phyloP scores from a whole-genome alignment of 2,888 invertebrate species.

The Agrochola lychnidis region DNA sequence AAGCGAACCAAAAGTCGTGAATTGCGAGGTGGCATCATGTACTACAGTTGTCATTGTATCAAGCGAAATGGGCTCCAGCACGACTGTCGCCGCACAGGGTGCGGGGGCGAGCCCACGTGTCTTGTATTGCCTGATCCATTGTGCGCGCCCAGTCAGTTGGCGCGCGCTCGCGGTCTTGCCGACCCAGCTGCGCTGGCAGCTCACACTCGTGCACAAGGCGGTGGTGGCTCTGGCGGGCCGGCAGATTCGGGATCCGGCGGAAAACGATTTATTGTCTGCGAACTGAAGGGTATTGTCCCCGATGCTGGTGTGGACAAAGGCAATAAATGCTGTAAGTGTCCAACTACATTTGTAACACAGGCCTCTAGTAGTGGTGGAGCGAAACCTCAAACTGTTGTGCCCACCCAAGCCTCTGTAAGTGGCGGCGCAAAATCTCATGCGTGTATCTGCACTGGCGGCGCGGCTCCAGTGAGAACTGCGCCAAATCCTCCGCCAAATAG shows the following conservation, averaged over 20 bases:
- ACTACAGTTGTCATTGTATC: slow-evolving; percentile 91
- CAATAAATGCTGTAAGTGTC: slow-evolving; percentile 86
- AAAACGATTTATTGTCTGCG: slow-evolving; percentile 87
- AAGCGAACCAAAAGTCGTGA: slow-evolving; percentile 89
- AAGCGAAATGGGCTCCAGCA: slow-evolving; percentile 91
- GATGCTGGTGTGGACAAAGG: slow-evolving; percentile 72
- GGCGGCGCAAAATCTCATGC: slow-evolving; percentile 43
- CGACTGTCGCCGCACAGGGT: slow-evolving; percentile 89
- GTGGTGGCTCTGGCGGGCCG: slow-evolving; percentile 69
- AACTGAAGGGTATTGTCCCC: slow-evolving; percentile 83
- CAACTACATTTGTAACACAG: slow-evolving; percentile 59
- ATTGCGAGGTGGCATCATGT: slow-evolving; percentile 89
- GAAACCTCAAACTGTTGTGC: slow-evolving; percentile 51
- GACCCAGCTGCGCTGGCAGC: slow-evolving; percentile 81
- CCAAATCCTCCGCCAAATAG: slow-evolving; percentile 26
- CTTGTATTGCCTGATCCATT: slow-evolving; percentile 88
- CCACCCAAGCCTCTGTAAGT: slow-evolving; percentile 49
- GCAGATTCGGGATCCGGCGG: slow-evolving; percentile 72
- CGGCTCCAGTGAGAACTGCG: slow-evolving; percentile 33
- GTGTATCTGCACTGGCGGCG: slow-evolving; percentile 61
- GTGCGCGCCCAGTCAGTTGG: slow-evolving; percentile 89
- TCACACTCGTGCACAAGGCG: slow-evolving; percentile 75
- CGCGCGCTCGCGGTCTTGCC: slow-evolving; percentile 85
- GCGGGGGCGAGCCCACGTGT: slow-evolving; percentile 89
- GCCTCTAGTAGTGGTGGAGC: slow-evolving; percentile 37